Percentiles rank a stretch among this genome's conserved stretches.
Evolutionary conservation across 2,113 vertebrate genomes (phyloP).

Genomic region (Tursiops truncatus): DNA sequence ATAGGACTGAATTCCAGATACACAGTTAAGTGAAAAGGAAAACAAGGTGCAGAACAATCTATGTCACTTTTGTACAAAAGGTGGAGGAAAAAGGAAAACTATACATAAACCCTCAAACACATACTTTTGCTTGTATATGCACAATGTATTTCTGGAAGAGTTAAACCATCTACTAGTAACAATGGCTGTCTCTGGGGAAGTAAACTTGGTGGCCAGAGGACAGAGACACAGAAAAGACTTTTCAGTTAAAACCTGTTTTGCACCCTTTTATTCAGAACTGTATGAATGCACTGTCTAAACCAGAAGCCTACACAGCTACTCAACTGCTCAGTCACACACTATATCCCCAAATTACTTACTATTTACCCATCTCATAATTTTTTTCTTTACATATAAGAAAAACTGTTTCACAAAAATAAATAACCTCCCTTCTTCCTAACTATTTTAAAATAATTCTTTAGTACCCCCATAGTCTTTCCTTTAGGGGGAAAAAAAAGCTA

Average conservation of each 20-base stretch:
- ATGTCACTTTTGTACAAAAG: background rate
- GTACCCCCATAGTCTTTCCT: background rate
- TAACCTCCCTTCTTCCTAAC: background rate
- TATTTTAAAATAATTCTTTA: background rate
- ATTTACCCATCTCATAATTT: background rate
- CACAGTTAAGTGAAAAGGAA: constrained; percentile 7
- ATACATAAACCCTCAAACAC: background rate
- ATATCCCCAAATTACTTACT: background rate
- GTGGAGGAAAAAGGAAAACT: background rate
- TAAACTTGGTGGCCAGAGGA: background rate
- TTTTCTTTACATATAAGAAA: constrained; percentile 14
- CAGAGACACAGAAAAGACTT: background rate
- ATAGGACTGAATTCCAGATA: background rate
- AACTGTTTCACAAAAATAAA: background rate
- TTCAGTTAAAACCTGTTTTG: background rate
- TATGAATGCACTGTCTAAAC: background rate
- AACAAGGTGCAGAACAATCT: background rate
- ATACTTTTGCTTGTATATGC: background rate
- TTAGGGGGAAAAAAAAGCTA: background rate
- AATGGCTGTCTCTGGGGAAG: background rate
- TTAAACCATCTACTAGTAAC: background rate
- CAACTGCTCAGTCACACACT: background rate
- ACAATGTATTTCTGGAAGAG: background rate
- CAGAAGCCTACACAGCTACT: background rate
- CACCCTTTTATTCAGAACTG: background rate